These are phyloP conservation scores for Luidia sarsii DNA, from an alignment of 53 echinoderm and acorn worm genomes.

Conservation along the genomic window DNA sequence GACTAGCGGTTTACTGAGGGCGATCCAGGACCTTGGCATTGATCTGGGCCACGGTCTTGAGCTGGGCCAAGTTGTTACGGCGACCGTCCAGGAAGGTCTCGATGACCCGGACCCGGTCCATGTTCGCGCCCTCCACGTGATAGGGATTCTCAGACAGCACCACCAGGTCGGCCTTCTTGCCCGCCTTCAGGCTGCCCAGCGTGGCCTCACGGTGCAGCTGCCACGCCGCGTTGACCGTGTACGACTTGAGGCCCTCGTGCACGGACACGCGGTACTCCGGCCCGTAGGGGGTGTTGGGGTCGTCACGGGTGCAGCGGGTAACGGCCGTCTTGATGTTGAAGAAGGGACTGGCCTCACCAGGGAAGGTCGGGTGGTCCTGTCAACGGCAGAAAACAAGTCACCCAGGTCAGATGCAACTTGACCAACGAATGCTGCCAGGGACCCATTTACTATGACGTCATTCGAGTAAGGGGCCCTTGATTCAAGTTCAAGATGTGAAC, in stretches of 20 bases:
- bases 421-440: too few species aligned
- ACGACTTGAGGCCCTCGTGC: conserved; percentile 29
- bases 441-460: too few species aligned
- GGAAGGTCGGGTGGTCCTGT: conserved; percentile 48
- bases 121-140: conserved; percentile 26
- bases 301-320: conserved; percentile 38
- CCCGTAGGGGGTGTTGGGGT: conserved; percentile 36
- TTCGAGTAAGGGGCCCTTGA: too few species aligned
- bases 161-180: conserved; percentile 47
- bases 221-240: conserved; percentile 53
- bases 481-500: too few species aligned
- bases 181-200: conserved; percentile 20
- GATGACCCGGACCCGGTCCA: conserved; percentile 41
- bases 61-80: conserved; percentile 47
- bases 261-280: conserved; percentile 43
- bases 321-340: conserved; percentile 43
- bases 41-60: neutral
- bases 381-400: neutral
- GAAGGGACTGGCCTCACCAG: conserved; percentile 30
- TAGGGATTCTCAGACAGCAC: conserved; percentile 37
- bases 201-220: conserved; percentile 32
- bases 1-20: too few species aligned
- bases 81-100: conserved; percentile 54
- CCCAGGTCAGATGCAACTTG: too few species aligned
- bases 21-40: conserved; percentile 9